Evolutionary conservation across 2,888 invertebrate species (phyloP).

Genomic region (Barypeithes pellucidus): DNA sequence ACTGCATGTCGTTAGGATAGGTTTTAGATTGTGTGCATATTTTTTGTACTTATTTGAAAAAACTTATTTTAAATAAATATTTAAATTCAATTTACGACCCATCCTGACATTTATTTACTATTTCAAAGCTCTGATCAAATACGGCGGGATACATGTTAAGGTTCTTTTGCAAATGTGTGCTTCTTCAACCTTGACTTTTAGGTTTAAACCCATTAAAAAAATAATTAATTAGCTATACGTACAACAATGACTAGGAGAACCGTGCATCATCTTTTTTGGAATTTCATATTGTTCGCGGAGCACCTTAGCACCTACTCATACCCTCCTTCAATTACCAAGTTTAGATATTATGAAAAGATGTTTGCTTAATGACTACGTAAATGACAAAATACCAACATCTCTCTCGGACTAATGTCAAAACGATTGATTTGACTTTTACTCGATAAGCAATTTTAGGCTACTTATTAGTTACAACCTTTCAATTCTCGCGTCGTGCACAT

Average conservation of each 20-base stretch:
- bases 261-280: conserved; percentile 36
- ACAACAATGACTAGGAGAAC: conserved; percentile 14
- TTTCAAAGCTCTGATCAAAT: conserved; percentile 7
- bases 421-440: neutral
- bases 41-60: too few relatives aligned
- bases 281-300: conserved; percentile 26
- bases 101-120: neutral
- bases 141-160: neutral
- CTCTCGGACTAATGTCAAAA: neutral
- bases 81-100: neutral
- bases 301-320: conserved; percentile 9
- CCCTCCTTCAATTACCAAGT: conserved; percentile 1
- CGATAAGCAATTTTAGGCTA: neutral
- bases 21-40: too few relatives aligned
- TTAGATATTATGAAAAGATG: neutral
- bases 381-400: neutral
- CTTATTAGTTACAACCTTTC: neutral
- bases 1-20: too few relatives aligned
- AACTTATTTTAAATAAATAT: conserved; percentile 7
- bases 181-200: conserved; percentile 31
- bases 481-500: neutral
- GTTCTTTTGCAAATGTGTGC: conserved; percentile 1
- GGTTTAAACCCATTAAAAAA: conserved; percentile 18
- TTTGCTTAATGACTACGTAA: conserved; percentile 23
- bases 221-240: conserved; percentile 14